Percentiles rank a stretch among this genome's conserved stretches.
phyloP scores from a whole-genome alignment of 2,888 invertebrate genomes.

The Tipula vernalis region DNA sequence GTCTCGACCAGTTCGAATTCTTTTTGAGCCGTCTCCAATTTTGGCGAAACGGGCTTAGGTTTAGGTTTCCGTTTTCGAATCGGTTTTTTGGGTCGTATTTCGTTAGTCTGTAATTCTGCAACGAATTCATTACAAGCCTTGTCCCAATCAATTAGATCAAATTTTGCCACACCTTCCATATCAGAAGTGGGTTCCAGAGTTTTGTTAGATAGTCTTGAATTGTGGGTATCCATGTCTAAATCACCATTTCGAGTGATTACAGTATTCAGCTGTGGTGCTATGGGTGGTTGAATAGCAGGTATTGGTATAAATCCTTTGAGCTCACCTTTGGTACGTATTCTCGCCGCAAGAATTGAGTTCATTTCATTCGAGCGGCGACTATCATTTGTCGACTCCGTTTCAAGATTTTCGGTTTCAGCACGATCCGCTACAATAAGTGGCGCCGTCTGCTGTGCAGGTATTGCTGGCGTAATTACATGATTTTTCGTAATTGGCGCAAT shows the following conservation, averaged over 20 bases:
- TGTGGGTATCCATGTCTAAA: constrained; percentile 5
- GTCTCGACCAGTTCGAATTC: constrained; percentile 28
- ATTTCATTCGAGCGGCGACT: constrained; percentile 31
- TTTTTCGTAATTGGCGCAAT: constrained; percentile 6
- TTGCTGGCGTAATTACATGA: background rate
- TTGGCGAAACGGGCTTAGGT: constrained; percentile 25
- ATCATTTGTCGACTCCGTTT: constrained; percentile 8
- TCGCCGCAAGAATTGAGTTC: constrained; percentile 49
- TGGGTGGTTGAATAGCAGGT: constrained; percentile 29
- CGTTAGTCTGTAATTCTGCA: constrained; percentile 54
- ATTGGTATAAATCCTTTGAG: constrained; percentile 45
- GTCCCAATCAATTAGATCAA: constrained; percentile 39
- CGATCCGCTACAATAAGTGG: background rate
- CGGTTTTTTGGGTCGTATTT: constrained; percentile 40
- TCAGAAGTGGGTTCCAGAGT: constrained; percentile 12
- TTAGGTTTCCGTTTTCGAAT: constrained; percentile 32
- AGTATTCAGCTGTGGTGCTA: constrained; percentile 13
- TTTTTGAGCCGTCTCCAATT: constrained; percentile 12
- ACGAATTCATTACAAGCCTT: constrained; percentile 66
- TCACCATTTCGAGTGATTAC: constrained; percentile 18
- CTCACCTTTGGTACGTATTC: constrained; percentile 79
- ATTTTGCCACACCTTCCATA: constrained; percentile 16
- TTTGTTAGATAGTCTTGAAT: background rate
- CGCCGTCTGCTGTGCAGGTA: background rate
- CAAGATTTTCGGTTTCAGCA: background rate